Base-by-base conservation (phyloP, 2,797 vertebrate genomes). In the Cyprinodon diabolis region DNA sequence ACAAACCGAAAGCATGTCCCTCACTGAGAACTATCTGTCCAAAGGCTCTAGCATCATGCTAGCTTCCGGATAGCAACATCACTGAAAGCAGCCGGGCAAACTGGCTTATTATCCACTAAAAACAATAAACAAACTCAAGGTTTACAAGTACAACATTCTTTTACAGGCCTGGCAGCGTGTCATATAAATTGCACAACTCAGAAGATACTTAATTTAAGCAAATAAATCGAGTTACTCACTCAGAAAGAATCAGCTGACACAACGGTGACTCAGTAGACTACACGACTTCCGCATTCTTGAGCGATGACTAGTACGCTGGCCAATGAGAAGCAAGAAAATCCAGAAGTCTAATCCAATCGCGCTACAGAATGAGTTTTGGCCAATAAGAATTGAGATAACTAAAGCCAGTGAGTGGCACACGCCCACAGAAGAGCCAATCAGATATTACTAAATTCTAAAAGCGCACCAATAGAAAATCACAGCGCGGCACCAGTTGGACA, bases 171-270 rank as follows among this genome's bases (percentile, higher is more conserved):
- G 4, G 11, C 21, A 72, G 72, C 56, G 78, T 68, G 79, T 65
- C 75, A 79, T 54, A 79, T 7, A n/a, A 19, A 57, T 79, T 1
- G 51, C 8, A 78, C 47, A 8, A 37, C n/a, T 72, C 0, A 72
- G n/a, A 85, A 86, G 79, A 82, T 77, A 83, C 66, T 84, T 84
- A 19, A 81, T 87, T 87, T 87, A 25, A 72, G 19, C 73, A 84
- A 84, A 84, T 72, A 92, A 93, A 93, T 81, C 92, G 90, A 93
- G 93, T 94, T 95, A 96, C 95, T 96, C 94, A 96, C 95, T 95
- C 94, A 93, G 93, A 94, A 91, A 93, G 87, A 93, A 95, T 95
- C 95, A 96, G 94, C 95, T 96, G 95, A 95, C 90, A 94, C 92
- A 93, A 95, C 94, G 92, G 94, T 96, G 95, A 96, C 94, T 96